These are phyloP conservation scores for Cyclura pinguis DNA, from an alignment of 2,797 vertebrate species.

Conservation along the genomic window DNA sequence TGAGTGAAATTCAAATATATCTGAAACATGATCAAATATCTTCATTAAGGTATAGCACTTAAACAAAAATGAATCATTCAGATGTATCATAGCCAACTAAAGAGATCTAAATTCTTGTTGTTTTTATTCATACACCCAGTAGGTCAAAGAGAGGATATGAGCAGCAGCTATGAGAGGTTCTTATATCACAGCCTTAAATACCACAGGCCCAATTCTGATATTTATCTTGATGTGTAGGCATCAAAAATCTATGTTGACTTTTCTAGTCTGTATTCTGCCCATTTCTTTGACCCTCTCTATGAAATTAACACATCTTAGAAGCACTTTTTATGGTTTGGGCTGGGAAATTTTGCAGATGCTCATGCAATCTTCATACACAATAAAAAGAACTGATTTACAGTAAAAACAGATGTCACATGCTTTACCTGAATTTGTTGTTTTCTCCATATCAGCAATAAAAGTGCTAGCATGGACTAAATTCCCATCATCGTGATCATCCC, in stretches of 20 bases:
- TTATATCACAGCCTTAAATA: neutral
- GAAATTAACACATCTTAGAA: neutral
- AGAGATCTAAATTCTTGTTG: neutral
- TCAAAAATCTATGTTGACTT: neutral
- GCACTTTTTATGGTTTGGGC: neutral
- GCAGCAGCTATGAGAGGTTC: neutral
- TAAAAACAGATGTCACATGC: slow-evolving; percentile 13
- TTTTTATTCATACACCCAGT: neutral
- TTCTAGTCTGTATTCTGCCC: neutral
- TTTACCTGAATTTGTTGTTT: slow-evolving; percentile 74
- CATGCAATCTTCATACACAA: neutral
- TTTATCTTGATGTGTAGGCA: neutral
- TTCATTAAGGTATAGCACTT: neutral
- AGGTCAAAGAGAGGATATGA: neutral
- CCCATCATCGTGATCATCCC: slow-evolving; percentile 91
- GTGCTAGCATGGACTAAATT: slow-evolving; percentile 82
- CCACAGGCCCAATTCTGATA: neutral
- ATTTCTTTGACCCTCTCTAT: neutral
- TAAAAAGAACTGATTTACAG: neutral
- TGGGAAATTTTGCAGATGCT: neutral
- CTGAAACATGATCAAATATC: slow-evolving; percentile 21
- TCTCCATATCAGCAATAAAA: slow-evolving; percentile 60
- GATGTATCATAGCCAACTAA: neutral
- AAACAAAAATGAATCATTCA: slow-evolving; percentile 1
- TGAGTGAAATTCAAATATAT: slow-evolving; percentile 35